Evolutionary conservation across 2,113 vertebrate genomes (phyloP).

Genomic region (Corydoras sp.): DNA sequence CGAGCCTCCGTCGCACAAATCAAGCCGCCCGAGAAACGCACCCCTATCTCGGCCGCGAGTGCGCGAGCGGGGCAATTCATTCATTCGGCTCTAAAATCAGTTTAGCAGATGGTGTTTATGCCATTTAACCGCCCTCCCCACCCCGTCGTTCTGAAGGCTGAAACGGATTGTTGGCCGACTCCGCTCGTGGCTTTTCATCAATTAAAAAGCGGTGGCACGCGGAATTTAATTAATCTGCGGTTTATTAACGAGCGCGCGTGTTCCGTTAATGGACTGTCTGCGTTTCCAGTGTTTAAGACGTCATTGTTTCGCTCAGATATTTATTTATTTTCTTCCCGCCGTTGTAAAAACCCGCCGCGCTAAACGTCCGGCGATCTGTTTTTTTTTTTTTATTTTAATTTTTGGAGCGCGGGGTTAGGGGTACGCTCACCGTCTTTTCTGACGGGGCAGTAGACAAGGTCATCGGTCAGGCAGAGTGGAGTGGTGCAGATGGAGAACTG

Average conservation of each 20-base stretch:
- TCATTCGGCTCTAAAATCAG: slow-evolving; percentile 50
- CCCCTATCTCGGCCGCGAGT: slow-evolving; percentile 41
- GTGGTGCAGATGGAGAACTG: no score
- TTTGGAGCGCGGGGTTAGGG: no score
- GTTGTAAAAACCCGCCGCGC: no score
- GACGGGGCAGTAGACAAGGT: no score
- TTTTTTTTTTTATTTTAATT: slow-evolving; percentile 11
- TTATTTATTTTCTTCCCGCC: no score
- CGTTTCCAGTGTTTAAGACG: no score
- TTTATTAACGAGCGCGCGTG: no score
- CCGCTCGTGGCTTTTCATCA: slow-evolving; percentile 54
- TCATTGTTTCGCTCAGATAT: no score
- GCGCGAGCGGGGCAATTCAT: slow-evolving; percentile 48
- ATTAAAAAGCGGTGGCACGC: slow-evolving; percentile 50
- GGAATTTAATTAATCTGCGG: no score
- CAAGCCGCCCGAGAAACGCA: slow-evolving; percentile 41
- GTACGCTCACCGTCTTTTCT: background rate
- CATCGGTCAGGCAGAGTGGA: no score
- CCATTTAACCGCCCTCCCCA: slow-evolving; percentile 52
- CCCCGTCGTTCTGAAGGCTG: slow-evolving; percentile 40
- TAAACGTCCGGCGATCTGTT: slow-evolving; percentile 32
- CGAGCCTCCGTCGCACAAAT: slow-evolving; percentile 35
- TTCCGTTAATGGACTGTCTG: no score
- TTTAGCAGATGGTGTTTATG: slow-evolving; percentile 61
- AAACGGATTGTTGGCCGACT: slow-evolving; percentile 54